Evolutionary conservation across 2,888 invertebrate genomes (phyloP), one percentile per base, ranked within the genome.

Genomic region (Agrypnus murinus): DNA sequence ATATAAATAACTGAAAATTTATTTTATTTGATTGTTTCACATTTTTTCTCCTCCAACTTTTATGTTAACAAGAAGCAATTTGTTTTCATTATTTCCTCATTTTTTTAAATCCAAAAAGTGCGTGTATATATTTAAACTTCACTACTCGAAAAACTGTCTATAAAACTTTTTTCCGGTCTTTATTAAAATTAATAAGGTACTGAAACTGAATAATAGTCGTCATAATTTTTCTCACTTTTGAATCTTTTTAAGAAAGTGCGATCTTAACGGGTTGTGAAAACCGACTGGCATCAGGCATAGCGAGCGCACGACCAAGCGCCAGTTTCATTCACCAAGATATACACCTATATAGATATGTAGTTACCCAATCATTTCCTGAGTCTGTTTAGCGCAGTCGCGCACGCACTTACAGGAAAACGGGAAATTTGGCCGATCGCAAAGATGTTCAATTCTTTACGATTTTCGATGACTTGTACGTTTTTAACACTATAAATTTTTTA

Each of bases 231-330:
- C 65, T 53, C 43, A 66, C 67, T 45, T n/a, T n/a, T 25, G 69
- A 43, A 62, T 67, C 53, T 25, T 25, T 25, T 25, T 53, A 62
- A 55, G 69, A 68, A 74, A 63, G 75, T 76, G 76, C 68, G 72
- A 76, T 76, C 79, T 75, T 76, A 69, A 72, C 80, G 77, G 76
- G 77, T 77, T 77, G 77, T 83, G 79, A 78, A 79, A 79, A 78
- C 80, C 77, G 75, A 82, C 77, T 80, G 76, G 78, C 75, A 76
- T 79, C 71, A 73, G 74, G 71, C 80, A 75, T 77, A 75, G 76
- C 71, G 74, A 69, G 74, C 63, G 69, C 40, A 58, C 74, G 70
- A 77, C 77, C 69, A 74, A 76, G 77, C 77, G 77, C 75, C 78
- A 58, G 73, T 72, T 76, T 74, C 74, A 75, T 75, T 76, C 75